A percentile compares a stretch with the other conserved stretches of the same genome.
phyloP scores from a whole-genome alignment of 2,888 invertebrate species.

The Euspilapteryx auroguttella region DNA sequence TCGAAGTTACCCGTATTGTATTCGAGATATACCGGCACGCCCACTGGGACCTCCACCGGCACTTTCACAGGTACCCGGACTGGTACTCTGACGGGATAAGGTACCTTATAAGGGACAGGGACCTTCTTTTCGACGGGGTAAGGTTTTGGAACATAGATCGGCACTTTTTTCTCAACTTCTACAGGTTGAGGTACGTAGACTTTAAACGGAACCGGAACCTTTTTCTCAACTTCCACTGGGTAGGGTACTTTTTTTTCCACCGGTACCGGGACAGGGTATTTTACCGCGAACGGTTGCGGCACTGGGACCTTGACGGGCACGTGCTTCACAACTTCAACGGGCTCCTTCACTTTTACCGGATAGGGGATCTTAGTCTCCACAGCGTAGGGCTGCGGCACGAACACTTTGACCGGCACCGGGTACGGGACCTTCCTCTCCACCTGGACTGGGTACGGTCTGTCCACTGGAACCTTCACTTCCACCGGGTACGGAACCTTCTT shows the following conservation, averaged over 20 bases:
- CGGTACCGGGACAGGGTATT: slow-evolving; percentile 53
- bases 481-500: slow-evolving; percentile 44
- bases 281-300: slow-evolving; percentile 54
- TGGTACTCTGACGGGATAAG: slow-evolving; percentile 12
- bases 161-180: slow-evolving; percentile 47
- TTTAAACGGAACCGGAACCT: slow-evolving; percentile 18
- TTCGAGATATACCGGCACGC: slow-evolving; percentile 32
- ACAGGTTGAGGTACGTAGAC: slow-evolving; percentile 20
- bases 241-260: slow-evolving; percentile 15
- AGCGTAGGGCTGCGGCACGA: slow-evolving; percentile 23
- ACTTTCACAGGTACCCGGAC: slow-evolving; percentile 12
- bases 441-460: slow-evolving; percentile 21
- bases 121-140: slow-evolving; percentile 38
- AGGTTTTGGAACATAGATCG: slow-evolving; percentile 20
- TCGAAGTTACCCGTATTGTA: slow-evolving; percentile 21
- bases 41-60: slow-evolving; percentile 27
- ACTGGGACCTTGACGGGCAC: slow-evolving; percentile 37
- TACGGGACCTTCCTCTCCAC: slow-evolving; percentile 15
- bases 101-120: slow-evolving; percentile 24
- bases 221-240: slow-evolving; percentile 45
- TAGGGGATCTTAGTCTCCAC: slow-evolving; percentile 53
- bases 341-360: slow-evolving; percentile 45
- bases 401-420: slow-evolving; percentile 33
- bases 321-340: slow-evolving; percentile 40
- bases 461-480: slow-evolving; percentile 30